Conservation (phyloP, 35 echinoderm and acorn worm species). For the Chiridota heheva region DNA sequence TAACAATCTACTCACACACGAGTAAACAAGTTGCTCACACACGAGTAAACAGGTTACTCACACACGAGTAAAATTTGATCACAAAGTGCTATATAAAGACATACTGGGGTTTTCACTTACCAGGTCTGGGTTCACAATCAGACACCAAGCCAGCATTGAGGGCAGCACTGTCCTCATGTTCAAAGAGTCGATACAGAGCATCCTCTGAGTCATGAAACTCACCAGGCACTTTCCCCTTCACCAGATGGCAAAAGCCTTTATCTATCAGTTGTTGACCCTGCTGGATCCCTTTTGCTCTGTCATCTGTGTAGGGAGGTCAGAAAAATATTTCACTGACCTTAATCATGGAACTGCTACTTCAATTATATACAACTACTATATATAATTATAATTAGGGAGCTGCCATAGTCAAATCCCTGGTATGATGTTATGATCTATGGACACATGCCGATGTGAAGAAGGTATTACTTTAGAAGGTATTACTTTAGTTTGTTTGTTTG, state of each 20-base stretch:
- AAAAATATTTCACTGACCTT: background rate
- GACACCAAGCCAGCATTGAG: constrained; percentile 85
- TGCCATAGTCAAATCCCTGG: too few species aligned
- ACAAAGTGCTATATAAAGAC: too few species aligned
- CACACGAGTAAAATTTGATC: too few species aligned
- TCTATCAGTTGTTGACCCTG: constrained; percentile 72
- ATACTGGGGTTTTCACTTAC: too few species aligned
- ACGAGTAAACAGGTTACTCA: background rate
- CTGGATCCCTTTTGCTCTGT: constrained; percentile 59
- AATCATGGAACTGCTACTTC: background rate
- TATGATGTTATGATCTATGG: too few species aligned
- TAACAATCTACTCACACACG: too few species aligned
- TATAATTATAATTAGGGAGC: too few species aligned
- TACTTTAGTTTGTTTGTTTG: too few species aligned
- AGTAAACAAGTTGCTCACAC: too few species aligned
- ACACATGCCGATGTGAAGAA: too few species aligned
- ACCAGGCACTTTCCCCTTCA: constrained; percentile 46
- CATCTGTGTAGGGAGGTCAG: constrained; percentile 7
- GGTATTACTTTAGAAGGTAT: too few species aligned
- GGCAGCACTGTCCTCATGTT: constrained; percentile 75
- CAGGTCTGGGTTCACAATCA: constrained; percentile 81
- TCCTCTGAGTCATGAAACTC: constrained; percentile 71
- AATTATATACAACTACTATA: background rate
- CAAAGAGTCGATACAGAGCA: constrained; percentile 64
- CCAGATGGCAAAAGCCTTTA: constrained; percentile 58